Evolutionary conservation across 2,888 invertebrate genomes (phyloP), one percentile per base, ranked within the genome.

Genomic region (Ferrisia virgata): DNA sequence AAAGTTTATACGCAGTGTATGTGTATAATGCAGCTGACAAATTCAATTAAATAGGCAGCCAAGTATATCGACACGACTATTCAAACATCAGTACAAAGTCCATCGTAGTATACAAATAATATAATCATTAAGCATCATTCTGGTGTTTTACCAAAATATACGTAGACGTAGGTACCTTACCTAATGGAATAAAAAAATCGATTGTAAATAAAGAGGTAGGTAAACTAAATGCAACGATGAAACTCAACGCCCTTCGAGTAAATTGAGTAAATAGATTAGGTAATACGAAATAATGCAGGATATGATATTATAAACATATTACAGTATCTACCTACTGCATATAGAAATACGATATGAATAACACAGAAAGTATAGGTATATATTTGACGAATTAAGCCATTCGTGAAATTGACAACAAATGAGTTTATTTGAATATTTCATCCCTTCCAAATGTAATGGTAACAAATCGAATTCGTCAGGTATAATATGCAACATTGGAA

Each of bases 21-120:
- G n/a, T n/a, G n/a, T n/a, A n/a, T n/a, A n/a, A 69, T 33, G 31
- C 31, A 69, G 69, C 69, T 69, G 69, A 69, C 69, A 69, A 69
- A 69, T 33, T 28, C 8, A 69, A 69, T 69, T 69, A 69, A 22
- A 9, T 53, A 53, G 53, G 47, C 18, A 47, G 13, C 6, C 15
- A 22, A 18, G 69, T 69, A 31, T 18, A 31, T n/a, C 31, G 69
- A 69, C 31, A 22, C 53, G 22, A 53, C 53, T 53, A 53, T 53
- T 53, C 22, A 28, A 69, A 69, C 31, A 69, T 69, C 15, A 28
- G 47, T 4, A 4, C 31, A 4, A 3, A 31, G n/a, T n/a, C 3
- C 53, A 53, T 53, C 22, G 53, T 53, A 53, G 11, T n/a, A n/a
- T n/a, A n/a, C n/a, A n/a, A n/a, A n/a, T n/a, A 18, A 31, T 15